A percentile compares a stretch with the other conserved stretches of the same genome.
Evolutionary conservation across 2,113 vertebrate species (phyloP).

Genomic region (Struthio camelus): DNA sequence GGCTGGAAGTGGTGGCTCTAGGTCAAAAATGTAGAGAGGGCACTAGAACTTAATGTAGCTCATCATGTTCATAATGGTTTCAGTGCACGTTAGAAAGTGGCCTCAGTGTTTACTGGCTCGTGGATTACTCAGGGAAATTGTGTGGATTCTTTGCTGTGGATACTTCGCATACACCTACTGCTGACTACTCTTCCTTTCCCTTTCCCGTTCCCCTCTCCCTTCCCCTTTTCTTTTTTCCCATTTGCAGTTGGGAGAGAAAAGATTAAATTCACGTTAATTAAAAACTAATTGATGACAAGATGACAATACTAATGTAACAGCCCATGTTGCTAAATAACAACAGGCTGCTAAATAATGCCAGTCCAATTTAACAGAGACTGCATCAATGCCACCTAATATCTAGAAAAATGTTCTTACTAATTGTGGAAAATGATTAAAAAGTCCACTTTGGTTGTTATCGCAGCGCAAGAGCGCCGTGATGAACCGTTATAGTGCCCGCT

Average conservation of each 20-base stretch:
- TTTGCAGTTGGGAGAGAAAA: background rate
- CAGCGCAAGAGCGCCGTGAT: background rate
- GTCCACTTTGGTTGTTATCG: background rate
- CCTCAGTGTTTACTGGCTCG: background rate
- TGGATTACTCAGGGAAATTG: background rate
- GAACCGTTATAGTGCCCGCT: background rate
- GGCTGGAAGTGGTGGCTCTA: background rate
- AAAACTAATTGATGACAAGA: background rate
- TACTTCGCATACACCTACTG: background rate
- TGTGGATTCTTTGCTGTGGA: background rate
- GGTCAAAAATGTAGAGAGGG: background rate
- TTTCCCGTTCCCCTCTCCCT: background rate
- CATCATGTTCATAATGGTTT: background rate
- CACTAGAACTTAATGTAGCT: background rate
- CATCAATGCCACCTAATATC: background rate
- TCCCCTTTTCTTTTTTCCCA: background rate
- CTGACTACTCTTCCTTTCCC: background rate
- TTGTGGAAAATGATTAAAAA: background rate
- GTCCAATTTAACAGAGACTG: background rate
- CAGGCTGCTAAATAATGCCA: background rate
- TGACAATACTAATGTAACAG: background rate
- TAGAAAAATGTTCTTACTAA: background rate
- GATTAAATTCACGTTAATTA: background rate
- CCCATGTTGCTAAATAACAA: background rate
- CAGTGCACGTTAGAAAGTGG: background rate